These are phyloP conservation scores for Indicator indicator DNA, from an alignment of 2,113 vertebrate genomes.

Conservation along the genomic window DNA sequence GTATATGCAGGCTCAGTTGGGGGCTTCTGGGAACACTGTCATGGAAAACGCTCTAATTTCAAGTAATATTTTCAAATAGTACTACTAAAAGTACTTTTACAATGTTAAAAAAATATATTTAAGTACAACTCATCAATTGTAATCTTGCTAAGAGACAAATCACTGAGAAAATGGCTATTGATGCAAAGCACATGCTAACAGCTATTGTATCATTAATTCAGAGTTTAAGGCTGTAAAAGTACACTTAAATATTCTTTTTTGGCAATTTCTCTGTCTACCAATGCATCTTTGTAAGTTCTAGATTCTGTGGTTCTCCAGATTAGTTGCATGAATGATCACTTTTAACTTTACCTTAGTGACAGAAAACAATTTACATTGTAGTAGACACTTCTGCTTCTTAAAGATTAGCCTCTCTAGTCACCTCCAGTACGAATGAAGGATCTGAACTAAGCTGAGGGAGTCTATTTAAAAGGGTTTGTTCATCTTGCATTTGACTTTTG, in stretches of 20 bases:
- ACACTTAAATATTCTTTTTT: background rate
- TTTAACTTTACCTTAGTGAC: background rate
- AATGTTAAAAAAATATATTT: background rate
- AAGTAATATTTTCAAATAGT: background rate
- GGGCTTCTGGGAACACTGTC: background rate
- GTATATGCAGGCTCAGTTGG: background rate
- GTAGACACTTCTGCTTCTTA: background rate
- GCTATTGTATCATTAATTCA: background rate
- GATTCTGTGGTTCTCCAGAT: background rate
- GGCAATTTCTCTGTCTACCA: background rate
- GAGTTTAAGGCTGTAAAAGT: background rate
- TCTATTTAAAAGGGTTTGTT: background rate
- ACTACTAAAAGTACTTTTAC: background rate
- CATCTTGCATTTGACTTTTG: background rate
- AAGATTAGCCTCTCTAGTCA: background rate
- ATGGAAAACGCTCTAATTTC: background rate
- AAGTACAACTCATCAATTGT: background rate
- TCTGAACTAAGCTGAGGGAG: background rate
- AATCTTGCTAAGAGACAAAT: background rate
- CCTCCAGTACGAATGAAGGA: background rate
- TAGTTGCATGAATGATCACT: background rate
- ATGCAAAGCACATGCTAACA: background rate
- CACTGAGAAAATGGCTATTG: background rate
- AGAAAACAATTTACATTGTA: background rate
- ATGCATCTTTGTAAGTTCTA: background rate